These are phyloP conservation scores for Microvelia longipes DNA, from an alignment of 1,140 invertebrate species.

Conservation along the genomic window DNA sequence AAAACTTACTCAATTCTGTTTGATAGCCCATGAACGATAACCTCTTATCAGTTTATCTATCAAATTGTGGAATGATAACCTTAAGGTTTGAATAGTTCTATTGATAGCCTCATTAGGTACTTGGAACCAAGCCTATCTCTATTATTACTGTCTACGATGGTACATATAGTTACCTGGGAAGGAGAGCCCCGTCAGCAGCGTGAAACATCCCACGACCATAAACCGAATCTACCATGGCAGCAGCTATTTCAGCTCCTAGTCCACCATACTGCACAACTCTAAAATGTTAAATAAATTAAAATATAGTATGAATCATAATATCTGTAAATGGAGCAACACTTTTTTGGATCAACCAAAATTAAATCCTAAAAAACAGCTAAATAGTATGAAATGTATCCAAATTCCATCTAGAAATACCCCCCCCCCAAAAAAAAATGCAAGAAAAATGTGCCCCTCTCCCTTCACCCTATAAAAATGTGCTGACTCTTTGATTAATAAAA, in stretches of 20 bases:
- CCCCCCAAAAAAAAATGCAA: too few relatives aligned
- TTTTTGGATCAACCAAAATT: background rate
- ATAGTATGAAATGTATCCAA: background rate
- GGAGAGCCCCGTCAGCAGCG: constrained; percentile 30
- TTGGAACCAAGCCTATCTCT: too few relatives aligned
- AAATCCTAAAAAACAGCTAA: background rate
- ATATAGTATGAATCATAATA: background rate
- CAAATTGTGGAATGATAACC: too few relatives aligned
- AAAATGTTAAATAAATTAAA: background rate
- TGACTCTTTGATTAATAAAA: too few relatives aligned
- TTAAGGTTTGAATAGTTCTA: too few relatives aligned
- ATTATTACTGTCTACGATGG: too few relatives aligned
- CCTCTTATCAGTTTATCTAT: too few relatives aligned
- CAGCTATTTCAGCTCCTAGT: constrained; percentile 33
- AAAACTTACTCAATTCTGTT: too few relatives aligned
- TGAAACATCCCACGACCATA: constrained; percentile 31
- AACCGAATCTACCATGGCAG: constrained; percentile 30
- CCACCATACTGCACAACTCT: constrained; percentile 31
- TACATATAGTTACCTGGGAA: constrained; percentile 16
- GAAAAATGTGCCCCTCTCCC: too few relatives aligned
- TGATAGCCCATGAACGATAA: too few relatives aligned
- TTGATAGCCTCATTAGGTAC: too few relatives aligned
- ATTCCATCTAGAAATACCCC: constrained; percentile 4
- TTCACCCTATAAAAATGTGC: too few relatives aligned
- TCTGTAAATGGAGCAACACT: background rate